phyloP scores from a whole-genome alignment of 2,113 vertebrate species.

The Hypocryptadius cinnamomeus region DNA sequence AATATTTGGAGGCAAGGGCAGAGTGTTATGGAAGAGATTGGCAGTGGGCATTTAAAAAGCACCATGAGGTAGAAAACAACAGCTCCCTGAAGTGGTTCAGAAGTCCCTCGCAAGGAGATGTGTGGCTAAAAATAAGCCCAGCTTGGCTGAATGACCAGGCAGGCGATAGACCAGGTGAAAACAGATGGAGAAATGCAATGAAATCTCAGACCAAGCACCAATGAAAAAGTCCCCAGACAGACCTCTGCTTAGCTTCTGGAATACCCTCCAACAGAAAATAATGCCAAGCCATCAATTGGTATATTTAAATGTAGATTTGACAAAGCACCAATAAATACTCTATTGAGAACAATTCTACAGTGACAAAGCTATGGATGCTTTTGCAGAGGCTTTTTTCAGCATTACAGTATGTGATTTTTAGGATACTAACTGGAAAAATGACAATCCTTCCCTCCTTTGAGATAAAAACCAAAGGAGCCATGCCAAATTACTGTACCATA shows the following conservation, averaged over 20 bases:
- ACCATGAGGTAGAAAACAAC: background rate
- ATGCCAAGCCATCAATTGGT: background rate
- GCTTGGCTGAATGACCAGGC: background rate
- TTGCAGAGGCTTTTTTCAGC: background rate
- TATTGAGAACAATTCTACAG: background rate
- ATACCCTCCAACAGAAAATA: background rate
- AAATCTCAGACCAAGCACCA: background rate
- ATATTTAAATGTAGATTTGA: background rate
- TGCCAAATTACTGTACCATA: conserved; percentile 31
- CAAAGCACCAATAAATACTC: background rate
- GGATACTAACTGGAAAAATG: background rate
- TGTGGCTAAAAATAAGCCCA: background rate
- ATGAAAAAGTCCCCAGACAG: background rate
- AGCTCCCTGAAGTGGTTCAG: background rate
- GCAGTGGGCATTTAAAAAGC: background rate
- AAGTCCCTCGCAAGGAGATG: background rate
- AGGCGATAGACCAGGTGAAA: background rate
- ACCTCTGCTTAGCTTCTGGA: background rate
- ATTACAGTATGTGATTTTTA: background rate
- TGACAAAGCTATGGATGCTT: background rate
- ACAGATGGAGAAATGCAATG: background rate
- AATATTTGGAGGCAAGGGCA: background rate
- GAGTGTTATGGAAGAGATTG: background rate
- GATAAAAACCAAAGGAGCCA: conserved; percentile 1
- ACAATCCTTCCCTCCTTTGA: background rate